These are phyloP conservation scores for Daphoenositta chrysoptera DNA, from an alignment of 2,113 vertebrate genomes.

Conservation along the genomic window DNA sequence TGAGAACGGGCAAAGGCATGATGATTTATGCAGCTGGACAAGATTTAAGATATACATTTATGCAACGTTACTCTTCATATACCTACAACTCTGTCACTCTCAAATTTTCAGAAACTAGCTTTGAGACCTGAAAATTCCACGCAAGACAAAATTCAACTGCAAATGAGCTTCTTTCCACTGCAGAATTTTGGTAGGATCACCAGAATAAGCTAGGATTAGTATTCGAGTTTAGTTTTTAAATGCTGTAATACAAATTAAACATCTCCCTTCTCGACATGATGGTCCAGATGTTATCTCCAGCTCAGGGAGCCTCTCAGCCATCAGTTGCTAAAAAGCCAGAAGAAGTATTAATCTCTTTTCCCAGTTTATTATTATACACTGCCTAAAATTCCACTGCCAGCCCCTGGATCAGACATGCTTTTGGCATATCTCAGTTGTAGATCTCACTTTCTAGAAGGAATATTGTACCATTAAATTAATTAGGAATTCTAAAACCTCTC, in stretches of 20 bases:
- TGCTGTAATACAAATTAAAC: neutral
- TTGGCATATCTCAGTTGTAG: neutral
- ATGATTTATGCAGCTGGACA: neutral
- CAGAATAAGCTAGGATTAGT: neutral
- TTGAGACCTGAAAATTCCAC: neutral
- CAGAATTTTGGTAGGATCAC: neutral
- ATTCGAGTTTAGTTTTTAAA: neutral
- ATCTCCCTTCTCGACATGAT: neutral
- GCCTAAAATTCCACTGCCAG: neutral
- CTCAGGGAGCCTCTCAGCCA: neutral
- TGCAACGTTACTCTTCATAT: rapidly evolving
- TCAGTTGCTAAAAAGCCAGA: neutral
- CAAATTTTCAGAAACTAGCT: neutral
- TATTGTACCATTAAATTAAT: neutral
- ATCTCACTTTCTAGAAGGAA: neutral
- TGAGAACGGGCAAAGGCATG: neutral
- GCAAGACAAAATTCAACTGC: neutral
- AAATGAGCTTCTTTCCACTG: neutral
- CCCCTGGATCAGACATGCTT: neutral
- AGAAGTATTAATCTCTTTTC: neutral
- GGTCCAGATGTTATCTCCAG: neutral
- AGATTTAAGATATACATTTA: neutral
- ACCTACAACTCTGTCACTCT: neutral
- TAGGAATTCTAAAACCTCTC: neutral
- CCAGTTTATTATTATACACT: neutral